These are phyloP conservation scores for Rhyacophila evoluta DNA, from an alignment of 2,888 invertebrate species.

Conservation along the genomic window DNA sequence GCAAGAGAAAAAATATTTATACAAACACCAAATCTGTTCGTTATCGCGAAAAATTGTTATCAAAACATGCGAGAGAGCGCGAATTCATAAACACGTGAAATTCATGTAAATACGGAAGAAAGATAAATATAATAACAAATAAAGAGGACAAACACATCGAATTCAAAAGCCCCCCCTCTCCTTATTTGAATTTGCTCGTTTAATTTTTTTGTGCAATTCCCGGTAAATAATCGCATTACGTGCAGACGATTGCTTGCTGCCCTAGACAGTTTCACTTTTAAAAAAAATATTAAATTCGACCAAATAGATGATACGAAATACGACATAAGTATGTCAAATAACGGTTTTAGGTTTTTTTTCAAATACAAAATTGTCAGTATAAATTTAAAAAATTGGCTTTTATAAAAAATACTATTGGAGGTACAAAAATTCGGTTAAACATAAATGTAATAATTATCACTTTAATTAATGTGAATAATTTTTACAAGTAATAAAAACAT, in stretches of 20 bases:
- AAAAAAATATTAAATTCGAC: slow-evolving; percentile 26
- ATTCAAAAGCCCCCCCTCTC: not conserved
- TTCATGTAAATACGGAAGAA: slow-evolving; percentile 25
- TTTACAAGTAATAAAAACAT: too few relatives aligned
- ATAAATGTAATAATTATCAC: too few relatives aligned
- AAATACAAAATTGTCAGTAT: too few relatives aligned
- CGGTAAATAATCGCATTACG: slow-evolving; percentile 43
- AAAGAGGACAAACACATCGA: slow-evolving; percentile 25
- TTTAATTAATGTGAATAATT: too few relatives aligned
- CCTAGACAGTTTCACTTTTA: slow-evolving; percentile 1
- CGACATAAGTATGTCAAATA: too few relatives aligned
- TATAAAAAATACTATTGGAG: too few relatives aligned
- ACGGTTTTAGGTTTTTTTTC: too few relatives aligned
- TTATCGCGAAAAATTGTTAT: slow-evolving; percentile 11
- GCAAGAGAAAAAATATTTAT: slow-evolving; percentile 15
- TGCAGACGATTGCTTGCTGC: slow-evolving; percentile 39
- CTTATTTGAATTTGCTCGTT: slow-evolving; percentile 16
- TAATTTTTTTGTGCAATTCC: slow-evolving; percentile 43
- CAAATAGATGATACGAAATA: too few relatives aligned
- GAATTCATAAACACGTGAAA: slow-evolving; percentile 22
- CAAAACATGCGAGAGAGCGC: slow-evolving; percentile 18
- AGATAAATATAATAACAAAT: slow-evolving; percentile 21
- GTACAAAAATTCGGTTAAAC: too few relatives aligned
- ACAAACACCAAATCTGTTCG: slow-evolving; percentile 1
- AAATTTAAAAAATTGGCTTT: too few relatives aligned